Conservation (phyloP, 1,140 invertebrate species). For the Solenopsis fugax region DNA sequence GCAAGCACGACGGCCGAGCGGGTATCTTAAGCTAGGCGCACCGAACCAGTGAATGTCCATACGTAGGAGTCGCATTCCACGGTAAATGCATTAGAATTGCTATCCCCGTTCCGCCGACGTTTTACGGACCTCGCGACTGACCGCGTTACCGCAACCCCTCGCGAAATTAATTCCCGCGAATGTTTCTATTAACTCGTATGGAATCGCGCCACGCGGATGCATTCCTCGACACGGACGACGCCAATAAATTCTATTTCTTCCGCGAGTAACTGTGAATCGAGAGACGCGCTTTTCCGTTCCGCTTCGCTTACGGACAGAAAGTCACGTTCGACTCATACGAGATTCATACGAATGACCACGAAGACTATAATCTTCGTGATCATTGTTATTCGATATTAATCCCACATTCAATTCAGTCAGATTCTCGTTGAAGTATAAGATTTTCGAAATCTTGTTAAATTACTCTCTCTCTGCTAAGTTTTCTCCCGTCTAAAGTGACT, state of each 20-base stretch:
- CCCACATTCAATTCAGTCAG: neutral
- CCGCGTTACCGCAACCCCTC: slow-evolving; percentile 35
- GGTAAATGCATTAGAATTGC: slow-evolving; percentile 82
- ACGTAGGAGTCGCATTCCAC: slow-evolving; percentile 82
- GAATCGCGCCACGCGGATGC: neutral
- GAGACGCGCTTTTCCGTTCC: neutral
- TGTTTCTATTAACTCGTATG: slow-evolving; percentile 57
- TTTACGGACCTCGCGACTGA: slow-evolving; percentile 1
- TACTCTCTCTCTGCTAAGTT: neutral
- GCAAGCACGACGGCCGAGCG: slow-evolving; percentile 39
- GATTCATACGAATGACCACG: neutral
- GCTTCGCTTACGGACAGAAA: neutral
- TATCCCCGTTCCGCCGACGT: slow-evolving; percentile 75
- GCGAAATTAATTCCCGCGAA: slow-evolving; percentile 67
- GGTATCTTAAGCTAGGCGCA: neutral
- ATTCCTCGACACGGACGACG: slow-evolving; percentile 1
- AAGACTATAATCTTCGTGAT: neutral
- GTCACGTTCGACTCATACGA: neutral
- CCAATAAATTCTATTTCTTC: slow-evolving; percentile 1
- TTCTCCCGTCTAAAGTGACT: neutral
- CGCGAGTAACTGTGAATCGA: slow-evolving; percentile 43
- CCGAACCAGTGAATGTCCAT: slow-evolving; percentile 78
- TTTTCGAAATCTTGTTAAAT: neutral
- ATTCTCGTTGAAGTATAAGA: neutral
- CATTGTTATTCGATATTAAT: neutral